Evolutionary conservation across 2,113 vertebrate genomes (phyloP).

Genomic region (Antechinus flavipes): DNA sequence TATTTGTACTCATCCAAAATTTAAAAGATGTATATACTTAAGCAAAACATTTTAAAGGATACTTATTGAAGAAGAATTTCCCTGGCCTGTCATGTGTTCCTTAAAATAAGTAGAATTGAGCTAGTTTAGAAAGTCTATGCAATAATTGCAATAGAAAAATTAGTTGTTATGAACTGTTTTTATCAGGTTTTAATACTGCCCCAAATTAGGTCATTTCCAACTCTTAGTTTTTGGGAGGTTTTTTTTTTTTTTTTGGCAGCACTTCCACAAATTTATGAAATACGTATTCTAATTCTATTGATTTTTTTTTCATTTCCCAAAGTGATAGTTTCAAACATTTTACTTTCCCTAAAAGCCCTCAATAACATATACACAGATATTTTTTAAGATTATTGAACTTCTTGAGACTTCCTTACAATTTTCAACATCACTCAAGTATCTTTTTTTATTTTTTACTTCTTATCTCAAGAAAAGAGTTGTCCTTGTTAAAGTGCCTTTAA

Average conservation of each 20-base stretch:
- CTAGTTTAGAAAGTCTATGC: neutral
- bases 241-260: neutral
- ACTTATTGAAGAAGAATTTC: neutral
- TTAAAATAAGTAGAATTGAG: neutral
- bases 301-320: neutral
- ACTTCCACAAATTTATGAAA: neutral
- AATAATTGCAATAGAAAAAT: slow-evolving; percentile 4
- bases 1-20: neutral
- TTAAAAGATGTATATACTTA: neutral
- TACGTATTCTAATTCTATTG: neutral
- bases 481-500: neutral
- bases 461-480: neutral
- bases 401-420: neutral
- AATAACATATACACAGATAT: neutral
- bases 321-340: neutral
- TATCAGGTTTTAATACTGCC: neutral
- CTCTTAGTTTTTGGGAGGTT: neutral
- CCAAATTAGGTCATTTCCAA: neutral
- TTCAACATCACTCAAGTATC: neutral
- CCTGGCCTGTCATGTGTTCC: neutral
- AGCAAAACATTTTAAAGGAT: neutral
- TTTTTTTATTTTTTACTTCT: neutral
- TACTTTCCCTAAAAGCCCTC: neutral
- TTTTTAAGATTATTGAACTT: neutral
- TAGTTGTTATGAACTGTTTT: neutral